A percentile compares a stretch with the other conserved stretches of the same genome.
Conservation (phyloP, 2,113 vertebrate species). For the Hippolais icterina region DNA sequence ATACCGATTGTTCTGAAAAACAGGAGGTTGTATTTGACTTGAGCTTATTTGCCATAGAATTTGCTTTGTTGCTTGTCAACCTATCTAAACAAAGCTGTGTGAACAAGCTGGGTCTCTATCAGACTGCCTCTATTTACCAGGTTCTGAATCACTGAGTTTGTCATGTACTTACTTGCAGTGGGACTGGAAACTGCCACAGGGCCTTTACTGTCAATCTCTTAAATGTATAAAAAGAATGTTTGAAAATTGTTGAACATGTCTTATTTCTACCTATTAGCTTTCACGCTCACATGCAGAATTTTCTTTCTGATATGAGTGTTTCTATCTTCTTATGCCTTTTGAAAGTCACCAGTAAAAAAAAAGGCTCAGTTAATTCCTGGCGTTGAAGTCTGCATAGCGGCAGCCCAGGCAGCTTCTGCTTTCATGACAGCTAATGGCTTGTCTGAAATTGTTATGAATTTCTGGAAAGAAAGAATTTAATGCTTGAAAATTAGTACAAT, state of each 20-base stretch:
- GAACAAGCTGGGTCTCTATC: background rate
- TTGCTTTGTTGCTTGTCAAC: background rate
- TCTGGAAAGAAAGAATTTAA: background rate
- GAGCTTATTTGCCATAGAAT: background rate
- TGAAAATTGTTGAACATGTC: background rate
- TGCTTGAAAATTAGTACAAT: background rate
- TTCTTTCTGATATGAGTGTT: background rate
- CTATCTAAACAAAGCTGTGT: background rate
- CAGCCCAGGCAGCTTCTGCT: background rate
- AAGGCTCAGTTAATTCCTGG: background rate
- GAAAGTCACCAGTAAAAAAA: background rate
- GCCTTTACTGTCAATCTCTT: background rate
- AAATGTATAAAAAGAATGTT: background rate
- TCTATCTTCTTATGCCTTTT: background rate
- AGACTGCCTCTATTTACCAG: background rate
- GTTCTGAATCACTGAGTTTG: slow-evolving; percentile 23
- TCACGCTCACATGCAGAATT: background rate
- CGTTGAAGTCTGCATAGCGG: background rate
- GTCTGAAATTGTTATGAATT: background rate
- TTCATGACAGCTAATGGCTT: background rate
- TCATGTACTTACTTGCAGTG: background rate
- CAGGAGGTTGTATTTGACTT: background rate
- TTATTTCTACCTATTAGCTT: background rate
- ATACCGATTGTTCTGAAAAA: background rate
- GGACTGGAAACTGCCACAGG: background rate